Conservation (phyloP, 1,140 invertebrate species). For the Lordiphosa mommai region DNA sequence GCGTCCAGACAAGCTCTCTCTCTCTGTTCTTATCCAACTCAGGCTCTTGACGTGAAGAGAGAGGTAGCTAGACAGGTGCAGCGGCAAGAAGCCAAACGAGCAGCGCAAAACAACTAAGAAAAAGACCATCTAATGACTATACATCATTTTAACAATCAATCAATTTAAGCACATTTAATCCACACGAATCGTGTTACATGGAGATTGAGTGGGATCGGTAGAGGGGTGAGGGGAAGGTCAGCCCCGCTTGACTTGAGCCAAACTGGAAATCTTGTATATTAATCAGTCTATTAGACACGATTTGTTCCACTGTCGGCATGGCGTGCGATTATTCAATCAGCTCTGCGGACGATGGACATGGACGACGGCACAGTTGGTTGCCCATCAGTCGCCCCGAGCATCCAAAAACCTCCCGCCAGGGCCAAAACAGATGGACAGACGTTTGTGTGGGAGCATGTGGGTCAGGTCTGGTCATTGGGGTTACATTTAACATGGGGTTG, state of each 20-base stretch:
- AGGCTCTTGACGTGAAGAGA: neutral
- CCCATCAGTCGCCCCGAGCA: conserved; percentile 15
- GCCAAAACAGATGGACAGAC: neutral
- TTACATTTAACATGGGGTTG: conserved; percentile 21
- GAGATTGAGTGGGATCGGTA: neutral
- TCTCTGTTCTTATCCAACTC: neutral
- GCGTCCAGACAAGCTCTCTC: conserved; percentile 7
- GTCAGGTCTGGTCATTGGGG: conserved; percentile 19
- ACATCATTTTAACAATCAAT: conserved; percentile 76
- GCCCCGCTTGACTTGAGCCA: conserved; percentile 47
- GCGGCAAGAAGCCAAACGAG: conserved; percentile 2
- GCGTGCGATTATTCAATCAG: conserved; percentile 70
- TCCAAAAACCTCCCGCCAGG: neutral
- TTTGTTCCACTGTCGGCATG: conserved; percentile 60
- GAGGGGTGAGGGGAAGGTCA: conserved; percentile 21
- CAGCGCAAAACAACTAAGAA: conserved; percentile 12
- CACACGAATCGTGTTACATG: conserved; percentile 72
- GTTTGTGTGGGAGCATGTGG: conserved; percentile 15
- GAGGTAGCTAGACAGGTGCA: conserved; percentile 3
- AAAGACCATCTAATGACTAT: conserved; percentile 66
- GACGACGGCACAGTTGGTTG: conserved; percentile 37
- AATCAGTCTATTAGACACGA: conserved; percentile 75
- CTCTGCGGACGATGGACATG: conserved; percentile 10
- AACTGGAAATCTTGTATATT: conserved; percentile 72
- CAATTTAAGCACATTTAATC: conserved; percentile 74